Evolutionary conservation across 2,888 invertebrate genomes (phyloP), one percentile per base, ranked within the genome.

Genomic region (Resseliella maxima): DNA sequence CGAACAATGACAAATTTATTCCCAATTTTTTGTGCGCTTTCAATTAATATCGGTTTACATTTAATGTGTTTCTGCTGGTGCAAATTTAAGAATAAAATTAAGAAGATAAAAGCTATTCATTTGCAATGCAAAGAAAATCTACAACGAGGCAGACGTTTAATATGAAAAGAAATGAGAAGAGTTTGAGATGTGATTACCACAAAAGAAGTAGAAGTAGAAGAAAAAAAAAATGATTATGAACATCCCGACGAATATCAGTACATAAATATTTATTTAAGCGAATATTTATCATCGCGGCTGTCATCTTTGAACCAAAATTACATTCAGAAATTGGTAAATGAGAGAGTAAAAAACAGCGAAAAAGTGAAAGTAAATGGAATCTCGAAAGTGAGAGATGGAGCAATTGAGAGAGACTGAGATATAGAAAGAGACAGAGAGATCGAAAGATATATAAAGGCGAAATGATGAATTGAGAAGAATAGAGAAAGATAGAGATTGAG

Each of bases 221-320:
- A 41, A 41, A 41, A 41, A 12, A 41, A 5, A 8, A 41, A 41
- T 41, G 41, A 41, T 12, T 5, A 41, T 12, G 41, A 41, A 12
- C 41, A 12, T 50, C 50, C 50, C 50, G 50, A 21, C 2, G 50
- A 50, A 50, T 50, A 12, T 50, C 3, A 50, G 15, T 50, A 8
- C 21, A 81, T 81, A 36, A 36, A 81, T 81, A 81, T 81, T 81
- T 36, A 81, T 36, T 81, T 18, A 81, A 81, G n/a, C 21, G 81
- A 81, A 81, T 36, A 81, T 81, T 81, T 81, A 81, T 81, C 36
- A 81, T 81, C 81, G 15, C 27, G 31, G 50, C 18, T 64, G 27
- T 27, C 64, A 64, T 81, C 18, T 35, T 81, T 15, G 36, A 18
- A 36, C 35, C 15, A 21, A 36, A 36, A 35, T 81, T 81, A 81